A percentile compares a stretch with the other conserved stretches of the same genome.
These are phyloP conservation scores for Zosterops pallidus DNA, from an alignment of 2,113 vertebrate species.

Conservation along the genomic window DNA sequence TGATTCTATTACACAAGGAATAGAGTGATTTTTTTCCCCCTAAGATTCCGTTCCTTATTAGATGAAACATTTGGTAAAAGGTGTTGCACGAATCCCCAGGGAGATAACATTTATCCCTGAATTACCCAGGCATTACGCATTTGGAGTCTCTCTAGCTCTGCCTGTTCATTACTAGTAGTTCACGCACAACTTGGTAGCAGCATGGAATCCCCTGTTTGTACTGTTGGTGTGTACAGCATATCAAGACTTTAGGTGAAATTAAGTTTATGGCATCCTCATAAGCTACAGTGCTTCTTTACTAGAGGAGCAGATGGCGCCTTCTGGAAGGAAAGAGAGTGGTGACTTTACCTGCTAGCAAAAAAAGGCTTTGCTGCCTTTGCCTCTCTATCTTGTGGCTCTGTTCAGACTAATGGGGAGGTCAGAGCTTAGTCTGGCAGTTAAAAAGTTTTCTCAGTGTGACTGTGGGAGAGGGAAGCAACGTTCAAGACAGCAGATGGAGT, in stretches of 20 bases:
- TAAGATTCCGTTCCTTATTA: background rate
- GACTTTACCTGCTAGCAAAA: background rate
- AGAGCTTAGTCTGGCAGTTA: background rate
- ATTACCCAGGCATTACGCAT: background rate
- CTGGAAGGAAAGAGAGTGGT: background rate
- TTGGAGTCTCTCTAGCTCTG: background rate
- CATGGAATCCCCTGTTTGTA: background rate
- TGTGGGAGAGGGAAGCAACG: background rate
- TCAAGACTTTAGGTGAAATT: background rate
- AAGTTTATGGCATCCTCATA: background rate
- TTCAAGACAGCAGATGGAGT: background rate
- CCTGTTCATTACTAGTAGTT: background rate
- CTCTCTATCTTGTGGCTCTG: fast-evolving
- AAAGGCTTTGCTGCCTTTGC: background rate
- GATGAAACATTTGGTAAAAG: background rate
- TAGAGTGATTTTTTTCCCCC: background rate
- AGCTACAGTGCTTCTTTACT: background rate
- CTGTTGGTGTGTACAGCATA: background rate
- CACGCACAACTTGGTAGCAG: background rate
- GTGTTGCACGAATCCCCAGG: background rate
- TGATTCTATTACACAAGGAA: background rate
- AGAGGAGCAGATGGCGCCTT: background rate
- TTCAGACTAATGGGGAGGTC: background rate
- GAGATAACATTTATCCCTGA: background rate
- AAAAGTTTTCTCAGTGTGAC: background rate